phyloP scores from a whole-genome alignment of 2,888 invertebrate species.

The Epinotia ramella region DNA sequence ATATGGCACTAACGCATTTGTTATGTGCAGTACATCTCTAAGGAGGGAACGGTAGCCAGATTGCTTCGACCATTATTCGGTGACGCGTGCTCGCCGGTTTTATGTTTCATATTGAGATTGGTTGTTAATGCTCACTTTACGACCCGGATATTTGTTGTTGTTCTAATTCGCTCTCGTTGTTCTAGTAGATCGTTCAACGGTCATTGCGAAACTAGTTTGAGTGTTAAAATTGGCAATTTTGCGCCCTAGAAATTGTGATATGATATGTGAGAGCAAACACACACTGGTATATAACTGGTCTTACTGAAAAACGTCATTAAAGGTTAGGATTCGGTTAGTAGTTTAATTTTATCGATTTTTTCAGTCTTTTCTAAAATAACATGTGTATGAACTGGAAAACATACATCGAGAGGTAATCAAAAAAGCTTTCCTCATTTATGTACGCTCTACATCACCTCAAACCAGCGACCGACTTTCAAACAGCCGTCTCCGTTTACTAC shows the following conservation, averaged over 20 bases:
- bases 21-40: constrained; percentile 25
- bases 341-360: no score
- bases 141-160: constrained; percentile 40
- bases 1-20: neutral
- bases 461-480: no score
- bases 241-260: neutral
- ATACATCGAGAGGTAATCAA: no score
- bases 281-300: no score
- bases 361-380: no score
- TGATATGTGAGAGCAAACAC: neutral
- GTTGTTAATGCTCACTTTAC: constrained; percentile 25
- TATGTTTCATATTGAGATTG: constrained; percentile 41
- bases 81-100: constrained; percentile 40
- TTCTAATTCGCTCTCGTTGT: constrained; percentile 30
- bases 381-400: no score
- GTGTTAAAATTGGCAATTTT: neutral
- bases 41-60: constrained; percentile 27
- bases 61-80: constrained; percentile 36
- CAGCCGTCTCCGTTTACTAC: no score
- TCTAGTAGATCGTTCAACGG: neutral
- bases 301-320: no score
- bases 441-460: no score
- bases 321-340: no score
- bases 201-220: neutral
- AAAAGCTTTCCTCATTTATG: no score